A percentile compares a stretch with the other conserved stretches of the same genome.
phyloP scores from a whole-genome alignment of 2,888 invertebrate genomes.

The Strigamia transsilvanica region DNA sequence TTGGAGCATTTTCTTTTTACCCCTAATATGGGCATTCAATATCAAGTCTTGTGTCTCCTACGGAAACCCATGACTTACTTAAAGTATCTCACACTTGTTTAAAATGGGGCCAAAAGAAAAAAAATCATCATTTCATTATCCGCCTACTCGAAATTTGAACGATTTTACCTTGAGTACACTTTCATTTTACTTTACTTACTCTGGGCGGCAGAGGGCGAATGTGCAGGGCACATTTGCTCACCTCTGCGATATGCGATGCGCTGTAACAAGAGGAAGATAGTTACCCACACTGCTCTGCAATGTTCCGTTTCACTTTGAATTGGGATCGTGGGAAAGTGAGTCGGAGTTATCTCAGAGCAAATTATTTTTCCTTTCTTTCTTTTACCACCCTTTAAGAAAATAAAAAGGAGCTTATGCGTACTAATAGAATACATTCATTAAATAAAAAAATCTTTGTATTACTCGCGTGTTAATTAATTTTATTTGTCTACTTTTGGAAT shows the following conservation, averaged over 20 bases:
- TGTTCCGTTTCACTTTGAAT: conserved; percentile 45
- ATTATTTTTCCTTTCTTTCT: conserved; percentile 41
- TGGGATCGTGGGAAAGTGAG: conserved; percentile 47
- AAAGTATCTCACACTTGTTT: background rate
- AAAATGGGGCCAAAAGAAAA: conserved; percentile 16
- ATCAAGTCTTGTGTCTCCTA: background rate
- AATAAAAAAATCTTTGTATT: conserved; percentile 2
- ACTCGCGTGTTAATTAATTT: conserved; percentile 36
- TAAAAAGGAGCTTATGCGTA: conserved; percentile 36
- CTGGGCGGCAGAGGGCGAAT: conserved; percentile 34
- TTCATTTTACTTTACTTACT: background rate
- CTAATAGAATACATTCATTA: conserved; percentile 33
- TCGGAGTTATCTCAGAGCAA: conserved; percentile 21
- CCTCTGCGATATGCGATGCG: conserved; percentile 4
- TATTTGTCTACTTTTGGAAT: conserved; percentile 33
- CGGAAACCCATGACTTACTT: background rate
- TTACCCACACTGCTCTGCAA: conserved; percentile 26
- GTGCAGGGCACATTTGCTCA: conserved; percentile 46
- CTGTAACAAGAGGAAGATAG: background rate
- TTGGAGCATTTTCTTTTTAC: background rate
- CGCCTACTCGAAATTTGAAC: conserved; percentile 18
- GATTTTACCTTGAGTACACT: conserved; percentile 35
- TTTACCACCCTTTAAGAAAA: background rate
- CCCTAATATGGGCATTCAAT: conserved; percentile 6
- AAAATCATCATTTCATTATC: conserved; percentile 39